Base-by-base conservation (phyloP, 2,888 invertebrate genomes). In the Agonopterix alstromeriana region DNA sequence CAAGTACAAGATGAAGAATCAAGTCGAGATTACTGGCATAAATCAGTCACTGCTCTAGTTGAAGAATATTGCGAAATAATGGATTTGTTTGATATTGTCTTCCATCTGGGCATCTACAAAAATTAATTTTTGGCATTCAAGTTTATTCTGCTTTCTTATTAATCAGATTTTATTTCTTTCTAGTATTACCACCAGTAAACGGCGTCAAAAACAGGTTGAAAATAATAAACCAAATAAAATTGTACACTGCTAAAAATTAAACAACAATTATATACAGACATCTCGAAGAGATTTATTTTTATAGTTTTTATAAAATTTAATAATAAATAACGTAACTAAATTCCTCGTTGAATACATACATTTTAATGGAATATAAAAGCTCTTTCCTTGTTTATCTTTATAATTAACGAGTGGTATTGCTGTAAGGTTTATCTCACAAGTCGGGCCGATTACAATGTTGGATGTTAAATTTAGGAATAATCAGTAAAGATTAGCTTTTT, bases 91-190 rank as follows among this genome's bases (percentile, higher is more conserved):
- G 60, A 73, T 36, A 73, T 85, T 2, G 56, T 70, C 45, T 68
- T 82, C 52, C 73, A 73, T 57, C 40, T 84, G 35, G 52, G 54
- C 12, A 49, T 82, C 54, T 85, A 82, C 52, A 85, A 83, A 70
- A 63, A 52, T 51, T 42, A 42, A 12, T 11, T 12, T 42, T 38
- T 9, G 38, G 10, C 10, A 27, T 27, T 7, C 5, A 27, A 27
- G 5, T 27, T 27, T 27, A 27, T 27, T 27, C 27, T 27, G 27
- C 27, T 27, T 5, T 27, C 27, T 5, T 5, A 27, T 17, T 17
- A 17, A 17, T 27, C 27, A 5, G 27, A 5, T 27, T 27, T 27
- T 5, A 27, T 27, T 27, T 27, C 7, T 5, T 27, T 27, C 27
- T 5, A 27, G 27, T 27, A 27, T 7, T 5, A 27, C 27, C 27